Conservation (phyloP, 2,113 vertebrate genomes). For the Dissostichus mawsoni region DNA sequence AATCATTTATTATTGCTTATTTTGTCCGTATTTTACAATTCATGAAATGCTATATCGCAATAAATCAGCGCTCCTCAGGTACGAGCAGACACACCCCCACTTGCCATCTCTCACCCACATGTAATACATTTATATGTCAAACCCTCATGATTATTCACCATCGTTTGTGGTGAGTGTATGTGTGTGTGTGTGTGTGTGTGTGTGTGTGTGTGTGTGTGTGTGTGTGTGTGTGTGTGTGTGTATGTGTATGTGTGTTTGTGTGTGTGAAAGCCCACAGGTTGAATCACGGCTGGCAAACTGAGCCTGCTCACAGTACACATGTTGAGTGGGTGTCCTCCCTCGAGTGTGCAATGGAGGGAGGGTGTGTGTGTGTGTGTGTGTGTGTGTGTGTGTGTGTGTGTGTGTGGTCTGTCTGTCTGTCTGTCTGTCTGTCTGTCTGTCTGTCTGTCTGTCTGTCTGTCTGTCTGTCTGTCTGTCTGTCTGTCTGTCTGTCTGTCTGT, state of each 20-base stretch:
- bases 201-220: constrained; percentile 36
- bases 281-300: constrained; percentile 68
- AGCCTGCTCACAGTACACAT: constrained; percentile 73
- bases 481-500: neutral
- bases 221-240: constrained; percentile 29
- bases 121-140: constrained; percentile 29
- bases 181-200: constrained; percentile 25
- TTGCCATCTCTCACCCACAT: constrained; percentile 11
- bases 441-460: constrained; percentile 8
- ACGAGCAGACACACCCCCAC: constrained; percentile 2
- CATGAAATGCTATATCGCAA: neutral
- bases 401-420: neutral
- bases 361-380: constrained; percentile 10
- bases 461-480: neutral
- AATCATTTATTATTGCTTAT: neutral
- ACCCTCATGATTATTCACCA: constrained; percentile 46
- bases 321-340: constrained; percentile 77
- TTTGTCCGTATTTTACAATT: neutral
- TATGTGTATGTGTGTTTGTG: constrained; percentile 27
- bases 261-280: constrained; percentile 72
- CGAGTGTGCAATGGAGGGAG: constrained; percentile 39
- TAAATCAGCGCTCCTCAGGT: neutral
- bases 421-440: too few relatives aligned
- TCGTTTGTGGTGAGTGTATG: neutral
- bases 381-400: constrained; percentile 13